Base-by-base conservation (phyloP, 2,797 vertebrate species). In the Aotus griseimembra region DNA sequence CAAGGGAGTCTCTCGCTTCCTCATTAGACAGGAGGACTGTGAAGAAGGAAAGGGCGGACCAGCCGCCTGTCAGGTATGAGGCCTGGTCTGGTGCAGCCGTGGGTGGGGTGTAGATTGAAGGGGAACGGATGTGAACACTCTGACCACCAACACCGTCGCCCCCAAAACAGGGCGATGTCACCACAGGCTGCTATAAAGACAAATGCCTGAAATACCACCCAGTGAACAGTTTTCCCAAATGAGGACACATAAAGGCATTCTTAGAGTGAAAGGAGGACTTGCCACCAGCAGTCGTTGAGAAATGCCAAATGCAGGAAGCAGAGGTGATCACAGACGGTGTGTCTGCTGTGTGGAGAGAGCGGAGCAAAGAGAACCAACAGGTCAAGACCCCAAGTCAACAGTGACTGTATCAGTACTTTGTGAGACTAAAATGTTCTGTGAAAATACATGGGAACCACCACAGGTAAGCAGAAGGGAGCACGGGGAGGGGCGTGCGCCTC, bases 401-500 rank as follows among this genome's bases (percentile, higher is more conserved):
- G 33, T 8, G 22, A 30, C 80, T 28, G 52, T 19, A 41, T 1
- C 75, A 44, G 13, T 8, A 57, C 33, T 88, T 79, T 36, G 26
- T 73, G 67, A 64, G 24, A 33, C 61, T 72, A 36, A 82, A 82
- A 15, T 30, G 30, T 19, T 33, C 88, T 73, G 33, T 26, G 33
- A 85, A 14, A 39, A 76, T 19, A 46, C 9, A 2, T 26, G 46
- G 48, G 26, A 36, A 44, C 14, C 26, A 11, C 70, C 33, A 4
- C 41, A 58, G 1, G 19, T 7, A 13, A 72, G 75, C 14, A 19
- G 17, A 44, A 11, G 24, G n/a, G 14, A 0, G 4, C 8, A 2
- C 2, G 5, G 39, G 30, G 57, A 30, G 8, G 12, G 14, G 9
- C 5, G 2, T 1, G 57, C 13, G 24, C 7, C 26, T 7, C 19